Evolutionary conservation across 2,113 vertebrate genomes (phyloP), one percentile per base, ranked within the genome.

Genomic region (Xyrauchen texanus): DNA sequence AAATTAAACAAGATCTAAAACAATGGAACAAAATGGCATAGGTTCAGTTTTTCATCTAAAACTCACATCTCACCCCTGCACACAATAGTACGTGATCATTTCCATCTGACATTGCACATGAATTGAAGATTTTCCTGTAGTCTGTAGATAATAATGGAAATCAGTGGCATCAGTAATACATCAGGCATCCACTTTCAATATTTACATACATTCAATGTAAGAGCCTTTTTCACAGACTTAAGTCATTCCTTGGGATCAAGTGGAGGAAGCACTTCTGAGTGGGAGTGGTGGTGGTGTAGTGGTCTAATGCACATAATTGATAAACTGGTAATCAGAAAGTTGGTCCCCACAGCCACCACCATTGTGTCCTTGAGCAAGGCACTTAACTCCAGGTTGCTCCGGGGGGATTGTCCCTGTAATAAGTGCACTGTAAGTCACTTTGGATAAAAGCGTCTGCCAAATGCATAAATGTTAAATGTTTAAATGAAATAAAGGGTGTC

Each of bases 1-100:
- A 78, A 55, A 71, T 13, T 45, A n/a, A 53, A 73, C 52, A 45
- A 44, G 57, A 52, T 13, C 46, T 53, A 69, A 47, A 69, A 62
- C 57, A 52, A 21, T 60, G 15, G 4, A 67, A 58, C 13, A 8
- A 34, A 58, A 67, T 13, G 13, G 13, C 13, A 58, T 12, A 6
- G n/a, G 44, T 57, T 34, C 21, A 34, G 21, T 34, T 34, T 34
- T 34, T 34, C 3, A 34, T 34, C 21, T 34, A 34, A 34, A 34
- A 34, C 3, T 34, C 21, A 1, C 21, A 34, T 34, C 21, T 34
- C 21, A 34, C 34, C 34, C 12, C 34, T 57, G 8, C 5, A 6
- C 47, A 11, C 6, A 5, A 42, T 57, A 7, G 3, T 58, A 58
- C 57, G 53, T 58, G 53, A 58, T 71, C 34, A 58, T 46, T 58